These are phyloP conservation scores for Cosmia pyralina DNA, from an alignment of 2,888 invertebrate genomes.

Conservation along the genomic window DNA sequence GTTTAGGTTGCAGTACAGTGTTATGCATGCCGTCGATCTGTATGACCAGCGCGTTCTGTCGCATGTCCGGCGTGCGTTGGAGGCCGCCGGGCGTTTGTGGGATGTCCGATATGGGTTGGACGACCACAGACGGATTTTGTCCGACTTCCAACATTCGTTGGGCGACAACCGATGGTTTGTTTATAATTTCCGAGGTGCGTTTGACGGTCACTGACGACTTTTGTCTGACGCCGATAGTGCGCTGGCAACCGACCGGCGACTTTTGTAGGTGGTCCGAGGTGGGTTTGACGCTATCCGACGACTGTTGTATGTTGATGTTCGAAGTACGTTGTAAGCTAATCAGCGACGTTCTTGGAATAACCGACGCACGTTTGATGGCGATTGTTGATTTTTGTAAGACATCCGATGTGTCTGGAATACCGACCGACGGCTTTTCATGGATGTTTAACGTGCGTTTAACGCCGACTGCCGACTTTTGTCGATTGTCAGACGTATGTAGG, in stretches of 20 bases:
- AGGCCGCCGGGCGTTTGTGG: not conserved
- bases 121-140: not conserved
- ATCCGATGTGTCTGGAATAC: too few relatives aligned
- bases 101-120: not conserved
- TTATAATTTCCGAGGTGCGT: not conserved
- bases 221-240: not conserved
- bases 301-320: too few relatives aligned
- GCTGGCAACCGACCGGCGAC: not conserved
- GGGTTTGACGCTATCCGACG: too few relatives aligned
- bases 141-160: not conserved
- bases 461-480: not conserved
- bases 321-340: too few relatives aligned
- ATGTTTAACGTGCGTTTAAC: too few relatives aligned
- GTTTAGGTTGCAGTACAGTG: constrained; percentile 10
- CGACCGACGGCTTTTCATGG: not conserved
- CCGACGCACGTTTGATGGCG: not conserved
- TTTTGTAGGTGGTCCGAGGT: too few relatives aligned
- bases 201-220: not conserved
- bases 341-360: not conserved
- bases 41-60: constrained; percentile 18
- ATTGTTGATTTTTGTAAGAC: not conserved
- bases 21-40: constrained; percentile 30
- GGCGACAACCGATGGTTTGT: not conserved
- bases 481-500: not conserved
- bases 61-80: constrained; percentile 6